Base-by-base conservation (phyloP, 1,140 invertebrate genomes). In the Choristoneura fumiferana region DNA sequence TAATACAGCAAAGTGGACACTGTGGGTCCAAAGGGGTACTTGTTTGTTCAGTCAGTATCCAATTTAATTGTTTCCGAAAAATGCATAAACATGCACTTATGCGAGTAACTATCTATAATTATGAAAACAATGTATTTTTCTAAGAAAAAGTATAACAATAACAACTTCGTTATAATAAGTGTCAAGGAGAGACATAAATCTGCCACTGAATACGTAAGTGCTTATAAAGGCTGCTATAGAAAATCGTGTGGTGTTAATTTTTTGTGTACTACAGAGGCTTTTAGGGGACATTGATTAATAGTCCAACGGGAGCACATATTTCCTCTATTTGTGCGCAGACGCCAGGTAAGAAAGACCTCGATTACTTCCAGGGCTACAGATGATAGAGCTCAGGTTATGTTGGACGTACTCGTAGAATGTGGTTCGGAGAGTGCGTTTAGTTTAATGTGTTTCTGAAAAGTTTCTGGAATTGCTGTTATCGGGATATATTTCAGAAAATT, bases 241-340 rank as follows among this genome's bases (percentile, higher is more conserved):
- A 54, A 35, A 68, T 64, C 59, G 63, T 62, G 63, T 54, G 58
- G 71, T 67, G 71, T 76, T 80, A 81, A 75, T 81, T 78, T 81
- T 78, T 81, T 81, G 73, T 73, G 69, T 65, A 71, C 54, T 65
- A 61, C 63, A 45, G 62, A 79, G 72, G 73, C 77, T 78, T 81
- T 80, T 80, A 73, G 73, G 66, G 64, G 69, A 73, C 70, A 69
- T 66, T 76, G 79, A 80, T 82, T 80, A 82, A 80, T 82, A 70
- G 74, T 71, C 61, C 45, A 40, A 54, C 57, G 63, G 66, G 65
- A 33, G 71, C 65, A 74, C 62, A 73, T 71, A 68, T 78, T 69
- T 78, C 68, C 57, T 63, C 60, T 67, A 71, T 73, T 78, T 72
- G 72, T 58, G 45, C 12, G 40, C 43, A 17, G 15, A 13, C 4